These are phyloP conservation scores for Falco biarmicus DNA, from an alignment of 2,797 vertebrate genomes.

Conservation along the genomic window DNA sequence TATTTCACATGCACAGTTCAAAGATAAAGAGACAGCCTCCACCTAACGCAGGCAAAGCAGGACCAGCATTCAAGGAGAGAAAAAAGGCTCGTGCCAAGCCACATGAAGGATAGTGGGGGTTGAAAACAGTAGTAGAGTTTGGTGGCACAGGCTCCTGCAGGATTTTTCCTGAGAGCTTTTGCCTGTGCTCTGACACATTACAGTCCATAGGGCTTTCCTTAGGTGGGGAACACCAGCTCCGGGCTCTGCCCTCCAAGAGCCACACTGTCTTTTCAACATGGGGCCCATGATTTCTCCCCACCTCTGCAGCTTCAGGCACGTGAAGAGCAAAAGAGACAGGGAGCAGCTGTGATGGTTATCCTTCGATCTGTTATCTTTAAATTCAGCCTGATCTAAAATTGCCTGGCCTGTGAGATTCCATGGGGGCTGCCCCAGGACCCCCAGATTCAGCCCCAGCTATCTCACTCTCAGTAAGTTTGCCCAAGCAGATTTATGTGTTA, in stretches of 20 bases:
- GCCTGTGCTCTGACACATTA: background rate
- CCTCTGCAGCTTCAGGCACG: background rate
- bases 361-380: background rate
- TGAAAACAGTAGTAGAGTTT: background rate
- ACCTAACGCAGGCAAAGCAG: background rate
- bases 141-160: background rate
- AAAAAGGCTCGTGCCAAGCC: background rate
- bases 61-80: background rate
- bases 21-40: background rate
- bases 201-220: background rate
- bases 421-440: background rate
- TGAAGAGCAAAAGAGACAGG: background rate
- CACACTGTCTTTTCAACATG: fast-evolving
- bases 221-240: background rate
- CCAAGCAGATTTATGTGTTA: background rate
- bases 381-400: background rate
- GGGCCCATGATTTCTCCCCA: background rate
- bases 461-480: background rate
- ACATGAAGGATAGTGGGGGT: fast-evolving
- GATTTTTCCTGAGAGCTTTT: background rate
- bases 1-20: background rate
- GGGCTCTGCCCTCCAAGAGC: background rate
- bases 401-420: background rate
- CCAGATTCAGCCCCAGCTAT: background rate
- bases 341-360: background rate